Evolutionary conservation across 2,797 vertebrate species (phyloP).

Genomic region (Phataginus tetradactyla): DNA sequence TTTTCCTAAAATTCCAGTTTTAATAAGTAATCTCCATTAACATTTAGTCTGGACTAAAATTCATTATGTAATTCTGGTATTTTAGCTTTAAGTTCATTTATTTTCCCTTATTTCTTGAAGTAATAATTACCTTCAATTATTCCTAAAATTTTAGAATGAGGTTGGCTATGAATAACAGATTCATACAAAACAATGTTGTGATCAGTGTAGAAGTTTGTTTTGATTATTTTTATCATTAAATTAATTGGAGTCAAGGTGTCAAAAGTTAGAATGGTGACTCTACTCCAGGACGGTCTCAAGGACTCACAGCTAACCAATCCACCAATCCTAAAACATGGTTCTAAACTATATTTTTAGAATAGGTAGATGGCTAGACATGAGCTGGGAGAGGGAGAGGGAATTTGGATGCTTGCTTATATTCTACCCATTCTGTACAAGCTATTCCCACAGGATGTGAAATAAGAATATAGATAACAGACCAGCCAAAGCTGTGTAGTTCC

Average conservation of each 20-base stretch:
- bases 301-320: neutral
- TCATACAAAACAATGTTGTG: neutral
- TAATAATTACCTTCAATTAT: neutral
- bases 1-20: neutral
- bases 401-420: no score
- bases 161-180: neutral
- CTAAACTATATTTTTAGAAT: neutral
- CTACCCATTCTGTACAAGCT: no score
- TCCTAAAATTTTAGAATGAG: neutral
- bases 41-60: neutral
- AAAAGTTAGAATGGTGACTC: neutral
- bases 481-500: no score
- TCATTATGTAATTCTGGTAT: neutral
- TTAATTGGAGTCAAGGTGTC: neutral
- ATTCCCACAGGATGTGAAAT: no score
- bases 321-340: neutral
- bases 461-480: no score
- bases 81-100: neutral
- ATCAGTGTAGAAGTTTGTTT: neutral
- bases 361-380: no score
- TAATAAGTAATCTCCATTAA: neutral
- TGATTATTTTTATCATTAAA: neutral
- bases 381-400: no score
- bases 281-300: neutral
- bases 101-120: neutral